Percentiles rank a stretch among this genome's conserved stretches.
These are phyloP conservation scores for Gopherus flavomarginatus DNA, from an alignment of 2,113 vertebrate genomes.

Conservation along the genomic window DNA sequence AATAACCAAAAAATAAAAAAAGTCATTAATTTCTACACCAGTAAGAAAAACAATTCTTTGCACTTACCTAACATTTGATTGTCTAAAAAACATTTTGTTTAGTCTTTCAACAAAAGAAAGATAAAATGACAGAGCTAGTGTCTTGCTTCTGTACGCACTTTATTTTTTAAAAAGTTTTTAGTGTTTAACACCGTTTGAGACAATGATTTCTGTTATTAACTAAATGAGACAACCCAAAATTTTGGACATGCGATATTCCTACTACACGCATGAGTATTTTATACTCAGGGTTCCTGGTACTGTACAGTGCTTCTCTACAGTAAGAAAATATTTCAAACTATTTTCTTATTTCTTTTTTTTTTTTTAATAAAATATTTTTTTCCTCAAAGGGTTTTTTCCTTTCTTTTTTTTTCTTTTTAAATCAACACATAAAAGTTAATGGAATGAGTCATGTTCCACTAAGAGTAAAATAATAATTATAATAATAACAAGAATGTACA, in stretches of 20 bases:
- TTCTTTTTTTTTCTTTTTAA: conserved; percentile 65
- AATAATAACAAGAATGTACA: conserved; percentile 80
- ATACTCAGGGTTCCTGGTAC: conserved; percentile 81
- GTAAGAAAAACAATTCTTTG: conserved; percentile 86
- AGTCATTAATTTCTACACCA: conserved; percentile 86
- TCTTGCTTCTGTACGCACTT: conserved; percentile 80
- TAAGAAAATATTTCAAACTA: conserved; percentile 91
- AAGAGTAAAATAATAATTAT: conserved; percentile 74
- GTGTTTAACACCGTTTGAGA: conserved; percentile 86
- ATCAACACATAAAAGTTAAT: conserved; percentile 79
- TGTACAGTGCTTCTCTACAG: conserved; percentile 87
- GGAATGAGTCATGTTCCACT: conserved; percentile 83
- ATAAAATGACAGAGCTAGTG: conserved; percentile 85
- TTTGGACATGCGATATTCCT: conserved; percentile 78
- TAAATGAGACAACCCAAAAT: conserved; percentile 75
- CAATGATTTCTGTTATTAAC: conserved; percentile 77
- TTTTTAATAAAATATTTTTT: conserved; percentile 87
- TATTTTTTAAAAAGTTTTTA: conserved; percentile 81
- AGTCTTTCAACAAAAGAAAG: conserved; percentile 88
- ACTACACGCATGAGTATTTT: conserved; percentile 80
- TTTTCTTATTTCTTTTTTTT: conserved; percentile 81
- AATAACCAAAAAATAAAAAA: conserved; percentile 86
- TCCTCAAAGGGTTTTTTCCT: conserved; percentile 73
- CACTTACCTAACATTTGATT: conserved; percentile 88
- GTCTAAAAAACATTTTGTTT: conserved; percentile 86